Evolutionary conservation across 2,113 vertebrate genomes (phyloP), one percentile per base, ranked within the genome.

Genomic region (Paramisgurnus dabryanus): DNA sequence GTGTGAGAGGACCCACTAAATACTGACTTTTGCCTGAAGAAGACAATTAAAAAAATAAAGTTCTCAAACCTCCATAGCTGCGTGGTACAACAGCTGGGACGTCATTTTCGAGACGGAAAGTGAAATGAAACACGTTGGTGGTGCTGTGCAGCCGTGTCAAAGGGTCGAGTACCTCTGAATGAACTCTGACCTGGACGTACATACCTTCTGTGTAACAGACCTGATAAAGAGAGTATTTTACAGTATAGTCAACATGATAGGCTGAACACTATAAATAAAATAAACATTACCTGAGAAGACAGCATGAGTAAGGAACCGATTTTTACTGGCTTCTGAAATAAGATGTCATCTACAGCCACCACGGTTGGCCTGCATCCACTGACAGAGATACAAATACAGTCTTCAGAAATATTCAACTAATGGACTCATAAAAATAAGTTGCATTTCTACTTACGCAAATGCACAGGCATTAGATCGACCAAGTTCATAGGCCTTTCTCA

Each of bases 271-370:
- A 47, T 7, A 47, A 47, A 47, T 7, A 2, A 47, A 7, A 60
- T 22, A 3, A 10, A 7, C 8, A 78, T 68, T 88, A 99, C 98
- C 96, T 99, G 96, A 0, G 94, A 95, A 7, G 96, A 98, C 78
- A 99, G 93, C 86, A 98, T 89, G 61, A 99, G 88, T 67, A 99
- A 82, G 0, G 97, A 97, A 67, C 97, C 97, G 84, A 99, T 92
- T 34, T 98, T 97, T 63, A 99, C 98, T 0, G 98, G 97, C 78
- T 92, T 98, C 92, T 96, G 97, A 92, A 99, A 99, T 89, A 99
- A 91, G 81, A 99, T 99, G 63, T 99, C 98, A 0, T 99, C 98
- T 34, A 99, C 98, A 0, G 98, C 95, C n/a, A 97, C 91, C 0
- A 97, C 89, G 76, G 85, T 93, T 0, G 97, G 95, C 6, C 92